phyloP scores from a whole-genome alignment of 2,888 invertebrate species.

The Ophion slaviceki region DNA sequence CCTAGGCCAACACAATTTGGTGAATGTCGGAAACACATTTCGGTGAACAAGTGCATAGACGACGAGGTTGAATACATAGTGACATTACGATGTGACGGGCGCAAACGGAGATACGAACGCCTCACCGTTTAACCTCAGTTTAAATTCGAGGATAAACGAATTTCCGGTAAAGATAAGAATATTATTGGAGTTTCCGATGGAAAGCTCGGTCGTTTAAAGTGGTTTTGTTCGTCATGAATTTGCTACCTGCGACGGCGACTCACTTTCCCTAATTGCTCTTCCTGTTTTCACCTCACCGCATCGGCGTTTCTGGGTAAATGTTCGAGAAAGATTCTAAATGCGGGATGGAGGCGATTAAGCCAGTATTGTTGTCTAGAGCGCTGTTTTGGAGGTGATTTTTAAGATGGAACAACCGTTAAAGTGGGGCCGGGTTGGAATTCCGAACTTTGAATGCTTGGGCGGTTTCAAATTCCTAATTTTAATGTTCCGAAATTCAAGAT shows the following conservation, averaged over 20 bases:
- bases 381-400: too few species aligned
- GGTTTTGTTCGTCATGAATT: conserved; percentile 2
- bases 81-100: background rate
- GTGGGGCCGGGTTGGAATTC: too few species aligned
- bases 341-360: background rate
- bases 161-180: conserved; percentile 52
- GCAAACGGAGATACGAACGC: conserved; percentile 10
- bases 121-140: conserved; percentile 26
- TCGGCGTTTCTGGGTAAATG: background rate
- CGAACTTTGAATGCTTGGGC: too few species aligned
- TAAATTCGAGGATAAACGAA: conserved; percentile 46
- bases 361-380: too few species aligned
- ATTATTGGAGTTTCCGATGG: conserved; percentile 43
- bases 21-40: background rate
- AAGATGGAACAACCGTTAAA: too few species aligned
- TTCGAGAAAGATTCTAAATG: background rate
- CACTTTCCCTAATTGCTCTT: conserved; percentile 33
- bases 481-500: too few species aligned
- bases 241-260: background rate
- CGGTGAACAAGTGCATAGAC: background rate
- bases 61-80: background rate
- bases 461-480: too few species aligned
- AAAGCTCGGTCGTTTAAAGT: conserved; percentile 26
- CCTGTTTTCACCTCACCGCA: background rate
- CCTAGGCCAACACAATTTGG: background rate